Base-by-base conservation (phyloP, 2,113 vertebrate species). In the Arizona elegans region DNA sequence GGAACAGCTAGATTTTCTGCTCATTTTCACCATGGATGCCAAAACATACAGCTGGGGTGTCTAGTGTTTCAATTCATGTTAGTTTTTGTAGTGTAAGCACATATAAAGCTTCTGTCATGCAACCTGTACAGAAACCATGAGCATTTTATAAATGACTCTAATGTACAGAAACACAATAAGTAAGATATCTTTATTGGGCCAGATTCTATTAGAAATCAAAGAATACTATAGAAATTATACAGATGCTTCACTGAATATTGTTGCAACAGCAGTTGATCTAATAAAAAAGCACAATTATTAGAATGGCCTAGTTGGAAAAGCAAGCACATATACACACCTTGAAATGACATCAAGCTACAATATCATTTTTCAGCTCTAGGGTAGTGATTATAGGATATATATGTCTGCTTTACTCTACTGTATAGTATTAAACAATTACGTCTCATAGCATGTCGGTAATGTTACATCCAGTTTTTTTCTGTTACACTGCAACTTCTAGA, bases 1-100 rank as follows among this genome's bases (percentile, higher is more conserved):
- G 99, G 98, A 99, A 99, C 98, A 98, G 98, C 98, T 98, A 97
- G 98, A 99, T 99, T 99, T 99, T 99, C 98, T 99, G 99, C 99
- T 99, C 96, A 95, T 99, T 99, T 99, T 99, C 98, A 98, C 98
- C 96, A 96, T 96, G 98, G 98, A 97, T 98, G 98, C 98, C 98
- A 98, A 98, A 98, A 97, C 97, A 97, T 97, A 94, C 97, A 97
- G 97, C 97, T 98, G 97, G 97, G 97, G 94, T 98, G 97, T 96
- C 95, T 97, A 92, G 93, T 96, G 96, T 96, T 96, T 47, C 94
- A 95, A 95, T 95, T 95, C 95, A 89, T 96, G 93, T 96, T 93
- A 96, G 93, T 95, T 95, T 92, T 94, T 97, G 93, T 94, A 33
- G 94, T 95, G 93, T 96, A 95, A 50, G 96, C 96, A 92, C 92